phyloP scores from a whole-genome alignment of 2,797 vertebrate genomes.

The Pangasius macronema region DNA sequence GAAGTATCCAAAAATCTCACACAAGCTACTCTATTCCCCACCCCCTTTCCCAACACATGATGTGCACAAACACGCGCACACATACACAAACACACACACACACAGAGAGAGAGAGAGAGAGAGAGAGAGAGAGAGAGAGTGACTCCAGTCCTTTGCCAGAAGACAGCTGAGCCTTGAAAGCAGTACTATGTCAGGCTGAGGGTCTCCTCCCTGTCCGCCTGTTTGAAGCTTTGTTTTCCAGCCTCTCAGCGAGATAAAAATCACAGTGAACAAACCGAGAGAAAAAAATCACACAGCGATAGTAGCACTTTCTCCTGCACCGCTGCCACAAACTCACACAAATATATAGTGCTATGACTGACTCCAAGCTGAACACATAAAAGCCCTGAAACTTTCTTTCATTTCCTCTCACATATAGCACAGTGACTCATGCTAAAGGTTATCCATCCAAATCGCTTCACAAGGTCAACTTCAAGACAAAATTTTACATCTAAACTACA shows the following conservation, averaged over 20 bases:
- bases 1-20: too few relatives aligned
- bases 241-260: conserved; percentile 12
- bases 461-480: not conserved
- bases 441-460: not conserved
- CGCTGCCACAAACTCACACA: conserved; percentile 13
- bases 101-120: not conserved
- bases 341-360: not conserved
- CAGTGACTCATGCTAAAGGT: too few relatives aligned
- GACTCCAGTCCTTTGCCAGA: conserved; percentile 16
- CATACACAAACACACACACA: conserved; percentile 14
- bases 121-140: not conserved
- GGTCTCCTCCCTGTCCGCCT: not conserved
- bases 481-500: too few relatives aligned
- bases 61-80: not conserved
- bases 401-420: not conserved
- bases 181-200: conserved; percentile 18
- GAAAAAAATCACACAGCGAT: not conserved
- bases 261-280: conserved; percentile 13
- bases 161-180: not conserved
- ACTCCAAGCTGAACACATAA: not conserved
- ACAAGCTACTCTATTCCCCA: not conserved
- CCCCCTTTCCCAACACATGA: too few relatives aligned
- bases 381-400: not conserved
- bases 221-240: conserved; percentile 35
- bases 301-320: not conserved